phyloP scores from a whole-genome alignment of 2,888 invertebrate genomes.

The Tenthredo mesomela region DNA sequence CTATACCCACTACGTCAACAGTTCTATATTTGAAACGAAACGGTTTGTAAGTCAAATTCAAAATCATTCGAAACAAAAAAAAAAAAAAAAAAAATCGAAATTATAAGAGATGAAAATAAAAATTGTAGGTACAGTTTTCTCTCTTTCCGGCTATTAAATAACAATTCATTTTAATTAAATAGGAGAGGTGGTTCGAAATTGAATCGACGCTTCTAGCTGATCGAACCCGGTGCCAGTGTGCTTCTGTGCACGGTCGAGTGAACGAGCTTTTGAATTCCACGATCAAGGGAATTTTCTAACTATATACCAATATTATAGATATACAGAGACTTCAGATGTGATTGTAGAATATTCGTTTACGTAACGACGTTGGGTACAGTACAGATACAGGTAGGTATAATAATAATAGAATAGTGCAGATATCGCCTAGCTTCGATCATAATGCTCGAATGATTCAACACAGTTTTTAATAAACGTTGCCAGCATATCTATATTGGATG shows the following conservation, averaged over 20 bases:
- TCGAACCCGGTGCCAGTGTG: neutral
- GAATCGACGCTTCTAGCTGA: conserved; percentile 12
- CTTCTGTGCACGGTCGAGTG: neutral
- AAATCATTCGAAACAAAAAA: no score
- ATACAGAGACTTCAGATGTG: neutral
- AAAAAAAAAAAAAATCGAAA: neutral
- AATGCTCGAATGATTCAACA: neutral
- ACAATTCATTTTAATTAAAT: conserved; percentile 22
- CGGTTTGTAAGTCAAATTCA: neutral
- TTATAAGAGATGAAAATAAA: no score
- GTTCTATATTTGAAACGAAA: no score
- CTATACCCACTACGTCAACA: no score
- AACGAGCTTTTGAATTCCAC: conserved; percentile 15
- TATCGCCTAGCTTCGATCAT: neutral
- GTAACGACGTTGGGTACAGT: neutral
- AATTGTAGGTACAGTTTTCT: neutral
- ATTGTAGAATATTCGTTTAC: neutral
- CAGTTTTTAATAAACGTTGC: neutral
- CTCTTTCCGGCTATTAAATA: neutral
- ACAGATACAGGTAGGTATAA: neutral
- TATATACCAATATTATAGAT: neutral
- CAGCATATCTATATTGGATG: neutral
- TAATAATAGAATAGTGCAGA: neutral
- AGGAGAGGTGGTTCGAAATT: neutral
- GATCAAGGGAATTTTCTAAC: conserved; percentile 10